Percentiles rank a stretch among this genome's conserved stretches.
Evolutionary conservation across 2,113 vertebrate species (phyloP).

Genomic region (Misgurnus mizolepis): DNA sequence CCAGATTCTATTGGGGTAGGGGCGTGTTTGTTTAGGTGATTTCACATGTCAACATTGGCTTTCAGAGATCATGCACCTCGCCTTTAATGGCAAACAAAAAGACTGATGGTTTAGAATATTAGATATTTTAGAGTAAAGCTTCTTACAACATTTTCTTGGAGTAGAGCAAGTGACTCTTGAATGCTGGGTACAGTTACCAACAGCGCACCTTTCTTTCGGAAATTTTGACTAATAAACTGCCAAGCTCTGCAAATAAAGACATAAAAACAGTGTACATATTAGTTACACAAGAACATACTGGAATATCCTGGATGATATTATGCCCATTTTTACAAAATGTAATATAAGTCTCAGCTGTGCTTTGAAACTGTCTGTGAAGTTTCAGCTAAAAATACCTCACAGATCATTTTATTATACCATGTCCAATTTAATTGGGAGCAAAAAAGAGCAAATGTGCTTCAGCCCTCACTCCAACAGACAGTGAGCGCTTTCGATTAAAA

Average conservation of each 20-base stretch:
- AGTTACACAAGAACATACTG: not conserved
- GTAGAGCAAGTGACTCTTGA: slow-evolving; percentile 77
- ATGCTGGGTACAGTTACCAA: slow-evolving; percentile 88
- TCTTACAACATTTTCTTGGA: slow-evolving; percentile 75
- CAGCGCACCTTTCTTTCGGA: slow-evolving; percentile 80
- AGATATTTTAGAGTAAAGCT: not conserved
- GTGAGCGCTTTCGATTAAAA: no score
- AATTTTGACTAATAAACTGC: slow-evolving; percentile 79
- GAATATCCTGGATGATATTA: no score
- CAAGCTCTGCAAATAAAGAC: slow-evolving; percentile 76
- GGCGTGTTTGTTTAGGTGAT: no score
- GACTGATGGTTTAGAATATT: not conserved
- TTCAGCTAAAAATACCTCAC: no score
- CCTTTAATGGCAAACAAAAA: not conserved
- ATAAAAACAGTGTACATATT: slow-evolving; percentile 50
- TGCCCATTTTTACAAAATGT: no score
- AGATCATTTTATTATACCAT: not conserved
- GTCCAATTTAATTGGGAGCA: not conserved
- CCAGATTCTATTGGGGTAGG: no score
- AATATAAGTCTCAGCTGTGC: no score
- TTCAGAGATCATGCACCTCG: no score
- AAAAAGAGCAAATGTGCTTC: no score
- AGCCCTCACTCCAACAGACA: no score
- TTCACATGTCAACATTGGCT: no score
- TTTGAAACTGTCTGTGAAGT: no score